phyloP scores from a whole-genome alignment of 2,113 vertebrate genomes.

The Ploceus nigricollis region DNA sequence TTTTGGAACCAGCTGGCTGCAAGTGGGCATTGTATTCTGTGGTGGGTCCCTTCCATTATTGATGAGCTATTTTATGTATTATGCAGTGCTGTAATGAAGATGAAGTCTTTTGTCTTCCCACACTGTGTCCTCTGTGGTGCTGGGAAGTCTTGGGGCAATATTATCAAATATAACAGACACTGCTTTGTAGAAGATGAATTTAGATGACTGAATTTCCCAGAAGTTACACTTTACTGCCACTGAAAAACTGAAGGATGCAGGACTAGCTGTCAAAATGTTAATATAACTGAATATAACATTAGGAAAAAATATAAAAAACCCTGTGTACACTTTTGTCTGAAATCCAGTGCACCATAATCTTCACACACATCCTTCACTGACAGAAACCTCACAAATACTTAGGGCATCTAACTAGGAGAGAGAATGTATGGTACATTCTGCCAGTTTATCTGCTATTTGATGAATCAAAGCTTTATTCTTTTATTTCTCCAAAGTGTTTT shows the following conservation, averaged over 20 bases:
- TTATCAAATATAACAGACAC: not conserved
- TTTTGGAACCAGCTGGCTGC: slow-evolving; percentile 1
- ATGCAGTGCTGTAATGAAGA: slow-evolving; percentile 45
- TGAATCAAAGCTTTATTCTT: not conserved
- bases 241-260: not conserved
- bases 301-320: not conserved
- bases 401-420: not conserved
- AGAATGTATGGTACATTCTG: not conserved
- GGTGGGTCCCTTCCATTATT: not conserved
- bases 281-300: not conserved
- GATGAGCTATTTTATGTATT: slow-evolving; percentile 34
- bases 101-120: not conserved
- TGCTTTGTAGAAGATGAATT: not conserved
- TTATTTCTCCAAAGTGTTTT: not conserved
- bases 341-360: not conserved
- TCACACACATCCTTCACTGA: not conserved
- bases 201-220: not conserved
- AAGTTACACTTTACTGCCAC: not conserved
- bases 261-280: not conserved
- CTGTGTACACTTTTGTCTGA: not conserved
- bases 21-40: not conserved
- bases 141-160: slow-evolving; percentile 12
- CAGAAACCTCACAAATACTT: not conserved
- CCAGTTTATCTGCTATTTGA: not conserved
- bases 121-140: not conserved